Evolutionary conservation across 2,113 vertebrate genomes (phyloP).

Genomic region (human (Homo sapiens)): DNA sequence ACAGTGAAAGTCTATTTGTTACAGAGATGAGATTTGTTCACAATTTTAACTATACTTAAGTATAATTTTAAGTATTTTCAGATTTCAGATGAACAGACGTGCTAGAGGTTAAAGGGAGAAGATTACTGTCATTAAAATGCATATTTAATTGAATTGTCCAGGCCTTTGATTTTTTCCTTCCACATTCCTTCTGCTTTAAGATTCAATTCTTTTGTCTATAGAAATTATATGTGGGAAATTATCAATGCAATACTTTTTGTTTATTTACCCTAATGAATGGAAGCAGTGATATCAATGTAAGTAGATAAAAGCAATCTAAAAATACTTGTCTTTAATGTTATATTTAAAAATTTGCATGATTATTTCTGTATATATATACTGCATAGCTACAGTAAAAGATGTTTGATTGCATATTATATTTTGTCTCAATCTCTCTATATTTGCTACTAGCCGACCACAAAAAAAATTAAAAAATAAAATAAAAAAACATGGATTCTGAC

Average conservation of each 20-base stretch:
- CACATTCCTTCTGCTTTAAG: neutral
- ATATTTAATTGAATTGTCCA: neutral
- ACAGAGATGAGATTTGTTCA: constrained; percentile 56
- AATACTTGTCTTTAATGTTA: neutral
- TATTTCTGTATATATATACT: neutral
- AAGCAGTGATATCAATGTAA: neutral
- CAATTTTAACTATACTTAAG: constrained; percentile 63
- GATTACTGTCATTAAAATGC: neutral
- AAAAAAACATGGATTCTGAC: neutral
- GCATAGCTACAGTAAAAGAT: neutral
- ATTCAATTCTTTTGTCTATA: neutral
- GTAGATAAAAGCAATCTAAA: neutral
- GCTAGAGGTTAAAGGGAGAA: neutral
- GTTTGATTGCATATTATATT: neutral
- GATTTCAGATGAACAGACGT: constrained; percentile 38
- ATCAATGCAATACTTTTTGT: neutral
- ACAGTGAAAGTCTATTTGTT: constrained; percentile 53
- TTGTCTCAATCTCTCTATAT: neutral
- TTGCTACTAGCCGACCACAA: neutral
- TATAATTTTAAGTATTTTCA: constrained; percentile 22
- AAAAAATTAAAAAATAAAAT: neutral
- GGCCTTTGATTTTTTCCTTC: constrained; percentile 4
- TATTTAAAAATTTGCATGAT: neutral
- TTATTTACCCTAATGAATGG: constrained; percentile 14
- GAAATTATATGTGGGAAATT: constrained; percentile 30